Evolutionary conservation across 2,888 invertebrate genomes (phyloP), one percentile per base, ranked within the genome.

Genomic region (Tetragonula carbonaria): DNA sequence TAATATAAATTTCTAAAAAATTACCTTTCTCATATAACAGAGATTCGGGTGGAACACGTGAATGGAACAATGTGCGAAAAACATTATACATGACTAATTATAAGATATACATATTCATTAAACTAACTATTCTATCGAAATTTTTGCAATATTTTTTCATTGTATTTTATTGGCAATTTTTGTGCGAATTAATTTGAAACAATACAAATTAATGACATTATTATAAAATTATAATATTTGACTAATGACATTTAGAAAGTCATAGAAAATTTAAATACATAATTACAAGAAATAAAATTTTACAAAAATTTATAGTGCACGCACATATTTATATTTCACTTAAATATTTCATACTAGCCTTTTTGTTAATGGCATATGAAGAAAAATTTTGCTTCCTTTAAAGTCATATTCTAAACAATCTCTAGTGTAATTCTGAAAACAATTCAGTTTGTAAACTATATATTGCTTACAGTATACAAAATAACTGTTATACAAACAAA

Each of bases 321-420:
- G 62, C 80, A 84, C 65, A 28, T 74, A 84, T 80, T 80, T 85
- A 85, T 80, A 80, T 84, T 84, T 80, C 63, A 72, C 71, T 76
- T 73, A 78, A 83, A 83, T 75, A 79, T 75, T 82, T 57, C 28
- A 13, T 68, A 70, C 59, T 78, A 78, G 63, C 59, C 38, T 38
- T 38, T 71, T 74, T 66, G 70, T 75, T 53, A 59, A 28, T 23
- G 66, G 11, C 59, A 73, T 75, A 74, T 63, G 62, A 55, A 77
- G 67, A 63, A 78, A 78, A 80, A 72, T 75, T 53, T 77, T 62
- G 59, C n/a, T 23, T 83, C 51, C 33, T 75, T 50, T 63, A 70
- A 68, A 78, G 65, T 63, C 53, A 84, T 80, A 75, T 80, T 73
- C 78, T 78, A 85, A 84, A 80, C 76, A 77, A 71, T 75, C 23